Evolutionary conservation across 2,797 vertebrate genomes (phyloP), one percentile per base, ranked within the genome.

Genomic region (Tapera naevia): DNA sequence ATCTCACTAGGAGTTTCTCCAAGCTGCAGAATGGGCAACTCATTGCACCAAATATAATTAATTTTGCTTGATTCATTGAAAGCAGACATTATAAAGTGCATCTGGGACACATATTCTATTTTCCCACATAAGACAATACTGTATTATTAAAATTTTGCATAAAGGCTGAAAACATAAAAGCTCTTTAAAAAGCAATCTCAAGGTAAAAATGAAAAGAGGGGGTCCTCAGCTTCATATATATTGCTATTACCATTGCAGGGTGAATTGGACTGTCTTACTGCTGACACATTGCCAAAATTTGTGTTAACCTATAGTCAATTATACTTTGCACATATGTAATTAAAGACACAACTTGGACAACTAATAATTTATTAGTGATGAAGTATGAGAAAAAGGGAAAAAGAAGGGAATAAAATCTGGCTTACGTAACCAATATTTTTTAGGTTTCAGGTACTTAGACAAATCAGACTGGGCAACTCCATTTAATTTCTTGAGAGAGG

Each of bases 31-130:
- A 78, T 33, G 17, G 35, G 17, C 51, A 74, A 33, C 19, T 65
- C 30, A 54, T 76, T 65, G 53, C 57, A 48, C 11, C 50, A 85
- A 85, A 70, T 9, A 4, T 39, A 76, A 80, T 91, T 82, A 73
- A 85, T 82, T 94, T 92, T 92, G 27, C 19, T 76, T 71, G 27
- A 67, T 83, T 91, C 41, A n/a, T 65, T 50, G 74, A 78, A 87
- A 87, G 69, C 41, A 92, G 69, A 61, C 6, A 39, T 73, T 45
- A 46, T 50, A 11, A 82, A 90, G n/a, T 60, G 39, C 73, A 82
- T 67, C 50, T 83, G 61, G 53, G 50, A 46, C 50, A 65, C 14
- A 66, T 25, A 35, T 86, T 86, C 28, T 82, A 1, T 73, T 70
- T 89, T 80, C 48, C 32, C 12, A 28, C 22, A 5, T 57, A 60